Evolutionary conservation across 2,113 vertebrate genomes (phyloP).

Genomic region (Semnornis frantzii): DNA sequence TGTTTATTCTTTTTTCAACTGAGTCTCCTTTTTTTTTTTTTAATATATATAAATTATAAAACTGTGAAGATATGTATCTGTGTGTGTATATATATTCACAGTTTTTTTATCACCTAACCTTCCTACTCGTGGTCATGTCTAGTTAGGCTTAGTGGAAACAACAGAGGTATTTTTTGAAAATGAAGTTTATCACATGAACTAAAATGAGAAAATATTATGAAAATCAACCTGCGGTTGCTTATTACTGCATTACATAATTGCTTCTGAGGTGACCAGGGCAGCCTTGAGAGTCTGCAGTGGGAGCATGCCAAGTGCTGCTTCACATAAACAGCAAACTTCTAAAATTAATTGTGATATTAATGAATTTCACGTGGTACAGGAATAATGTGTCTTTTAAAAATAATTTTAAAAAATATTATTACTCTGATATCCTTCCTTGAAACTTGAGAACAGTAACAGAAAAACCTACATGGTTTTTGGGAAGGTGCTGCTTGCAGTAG

Average conservation of each 20-base stretch:
- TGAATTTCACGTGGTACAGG: neutral
- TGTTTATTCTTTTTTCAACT: too few species aligned
- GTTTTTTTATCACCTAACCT: neutral
- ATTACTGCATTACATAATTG: neutral
- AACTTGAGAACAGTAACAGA: neutral
- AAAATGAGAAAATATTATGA: neutral
- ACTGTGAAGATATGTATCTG: too few species aligned
- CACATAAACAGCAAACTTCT: neutral
- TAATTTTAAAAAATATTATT: neutral
- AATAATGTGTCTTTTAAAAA: neutral
- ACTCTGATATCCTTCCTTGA: neutral
- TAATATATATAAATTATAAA: neutral
- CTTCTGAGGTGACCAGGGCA: neutral
- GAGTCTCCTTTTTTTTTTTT: neutral
- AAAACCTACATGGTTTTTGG: neutral
- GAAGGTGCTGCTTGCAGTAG: neutral
- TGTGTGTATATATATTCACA: too few species aligned
- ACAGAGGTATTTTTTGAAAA: neutral
- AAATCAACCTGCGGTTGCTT: neutral
- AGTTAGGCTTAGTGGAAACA: neutral
- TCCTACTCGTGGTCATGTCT: neutral
- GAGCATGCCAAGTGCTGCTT: neutral
- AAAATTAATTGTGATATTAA: neutral
- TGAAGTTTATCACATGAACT: neutral
- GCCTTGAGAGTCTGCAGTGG: neutral